Conservation (phyloP, 53 echinoderm and acorn worm species). For the Patiria pectinifera region DNA sequence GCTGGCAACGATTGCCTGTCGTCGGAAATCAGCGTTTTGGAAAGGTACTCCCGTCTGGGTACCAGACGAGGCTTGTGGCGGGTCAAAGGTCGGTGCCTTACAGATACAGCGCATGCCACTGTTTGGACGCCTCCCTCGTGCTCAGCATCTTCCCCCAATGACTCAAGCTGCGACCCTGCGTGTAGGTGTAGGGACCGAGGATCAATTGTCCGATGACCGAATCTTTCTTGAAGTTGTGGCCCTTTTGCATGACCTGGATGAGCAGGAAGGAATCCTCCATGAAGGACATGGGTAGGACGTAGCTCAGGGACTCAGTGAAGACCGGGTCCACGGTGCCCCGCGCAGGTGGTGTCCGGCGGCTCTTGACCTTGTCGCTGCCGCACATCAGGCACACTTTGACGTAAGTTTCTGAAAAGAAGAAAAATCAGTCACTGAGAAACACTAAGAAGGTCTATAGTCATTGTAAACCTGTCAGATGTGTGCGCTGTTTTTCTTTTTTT, state of each 20-base stretch:
- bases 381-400: slow-evolving; percentile 96
- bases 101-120: slow-evolving; percentile 92
- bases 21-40: not conserved
- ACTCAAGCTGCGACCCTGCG: slow-evolving; percentile 86
- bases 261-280: slow-evolving; percentile 84
- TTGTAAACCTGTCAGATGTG: too few relatives aligned
- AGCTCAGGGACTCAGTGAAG: slow-evolving; percentile 92
- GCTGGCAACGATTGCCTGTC: not conserved
- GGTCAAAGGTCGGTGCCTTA: slow-evolving; percentile 36
- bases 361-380: slow-evolving; percentile 89
- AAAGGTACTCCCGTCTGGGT: not conserved
- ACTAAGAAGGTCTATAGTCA: not conserved
- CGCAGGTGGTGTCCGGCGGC: slow-evolving; percentile 85
- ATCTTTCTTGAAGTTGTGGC: slow-evolving; percentile 87
- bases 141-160: slow-evolving; percentile 97
- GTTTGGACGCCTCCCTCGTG: slow-evolving; percentile 86
- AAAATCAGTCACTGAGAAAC: not conserved
- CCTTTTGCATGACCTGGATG: slow-evolving; percentile 87
- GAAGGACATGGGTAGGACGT: slow-evolving; percentile 88
- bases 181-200: slow-evolving; percentile 92
- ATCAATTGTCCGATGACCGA: slow-evolving; percentile 85
- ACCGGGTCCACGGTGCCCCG: slow-evolving; percentile 87
- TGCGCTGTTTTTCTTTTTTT: too few relatives aligned
- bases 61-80: not conserved
- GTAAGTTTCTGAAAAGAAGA: slow-evolving; percentile 81